Base-by-base conservation (phyloP, 92 coral and sea anemone species). In the Siderastrea siderea region DNA sequence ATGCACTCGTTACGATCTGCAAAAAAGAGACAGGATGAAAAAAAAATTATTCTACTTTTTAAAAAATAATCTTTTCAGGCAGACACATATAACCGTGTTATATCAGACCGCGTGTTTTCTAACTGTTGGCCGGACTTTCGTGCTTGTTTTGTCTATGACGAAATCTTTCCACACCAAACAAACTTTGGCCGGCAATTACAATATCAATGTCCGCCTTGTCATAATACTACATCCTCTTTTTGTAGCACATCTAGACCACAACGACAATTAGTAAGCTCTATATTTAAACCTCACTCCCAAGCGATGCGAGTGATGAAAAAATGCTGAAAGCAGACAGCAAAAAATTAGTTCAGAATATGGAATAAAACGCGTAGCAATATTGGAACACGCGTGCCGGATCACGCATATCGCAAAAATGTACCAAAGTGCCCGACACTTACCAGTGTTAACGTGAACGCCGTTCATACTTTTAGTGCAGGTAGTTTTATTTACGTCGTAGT, bases 1-100 rank as follows among this genome's bases (percentile, higher is more conserved):
- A 98, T 91, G 71, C 99, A 98, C 70, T 98, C 99, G 19, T 92
- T 85, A 49, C 88, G 85, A 57, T 58, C 99, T 91, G 69, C 6
- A 94, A 87, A 68, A 45, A 9, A 44, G 64, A 19, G 12, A n/a
- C 3, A 47, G n/a, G 2, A 15, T 2, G 6, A 46, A 68, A 68
- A 54, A 47, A n/a, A 3, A 47, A 72, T 72, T 44, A 67, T 19
- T 13, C 19, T 3, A 13, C 16, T 11, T 61, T 16, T 17, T 3
- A 61, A 64, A 53, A 0, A 77, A 48, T 6, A 44, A 16, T 48
- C 9, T 9, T 47, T 2, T 58, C 50, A 71, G 10, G 3, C 38
- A 17, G 47, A 61, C 71, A 49, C 14, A 5, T 78, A 62, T 61
- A 6, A 16, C 6, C 7, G 16, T 19, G 82, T 1, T 6, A 62